Evolutionary conservation across 2,888 invertebrate genomes (phyloP).

Genomic region (Pammene aurita): DNA sequence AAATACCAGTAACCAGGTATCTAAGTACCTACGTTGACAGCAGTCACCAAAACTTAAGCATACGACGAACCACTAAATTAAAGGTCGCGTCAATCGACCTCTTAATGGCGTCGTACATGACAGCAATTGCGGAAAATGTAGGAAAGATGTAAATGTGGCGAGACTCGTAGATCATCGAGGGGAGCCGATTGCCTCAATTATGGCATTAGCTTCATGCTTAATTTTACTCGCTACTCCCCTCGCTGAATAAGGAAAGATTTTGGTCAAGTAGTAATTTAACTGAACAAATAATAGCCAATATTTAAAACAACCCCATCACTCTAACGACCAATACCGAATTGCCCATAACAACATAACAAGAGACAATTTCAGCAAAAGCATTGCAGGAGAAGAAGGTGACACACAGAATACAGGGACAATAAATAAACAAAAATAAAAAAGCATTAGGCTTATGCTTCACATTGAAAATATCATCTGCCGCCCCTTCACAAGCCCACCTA

Average conservation of each 20-base stretch:
- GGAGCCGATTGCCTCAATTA: constrained; percentile 80
- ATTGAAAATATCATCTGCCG: constrained; percentile 46
- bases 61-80: constrained; percentile 25
- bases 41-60: not conserved
- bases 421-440: not conserved
- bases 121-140: constrained; percentile 57
- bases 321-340: no score
- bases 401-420: not conserved
- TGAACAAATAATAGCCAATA: not conserved
- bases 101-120: constrained; percentile 31
- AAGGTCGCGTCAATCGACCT: constrained; percentile 32
- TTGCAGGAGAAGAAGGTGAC: no score
- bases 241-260: constrained; percentile 50
- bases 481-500: constrained; percentile 43
- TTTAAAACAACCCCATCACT: not conserved
- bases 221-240: constrained; percentile 68
- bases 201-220: constrained; percentile 79
- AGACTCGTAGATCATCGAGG: constrained; percentile 73
- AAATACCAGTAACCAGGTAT: not conserved
- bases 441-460: constrained; percentile 17
- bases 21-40: not conserved
- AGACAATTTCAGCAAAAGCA: no score
- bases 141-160: constrained; percentile 70
- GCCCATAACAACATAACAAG: no score
- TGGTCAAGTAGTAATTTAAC: constrained; percentile 55